Conservation (phyloP, 2,113 vertebrate species). For the Speoplatyrhinus poulsoni region DNA sequence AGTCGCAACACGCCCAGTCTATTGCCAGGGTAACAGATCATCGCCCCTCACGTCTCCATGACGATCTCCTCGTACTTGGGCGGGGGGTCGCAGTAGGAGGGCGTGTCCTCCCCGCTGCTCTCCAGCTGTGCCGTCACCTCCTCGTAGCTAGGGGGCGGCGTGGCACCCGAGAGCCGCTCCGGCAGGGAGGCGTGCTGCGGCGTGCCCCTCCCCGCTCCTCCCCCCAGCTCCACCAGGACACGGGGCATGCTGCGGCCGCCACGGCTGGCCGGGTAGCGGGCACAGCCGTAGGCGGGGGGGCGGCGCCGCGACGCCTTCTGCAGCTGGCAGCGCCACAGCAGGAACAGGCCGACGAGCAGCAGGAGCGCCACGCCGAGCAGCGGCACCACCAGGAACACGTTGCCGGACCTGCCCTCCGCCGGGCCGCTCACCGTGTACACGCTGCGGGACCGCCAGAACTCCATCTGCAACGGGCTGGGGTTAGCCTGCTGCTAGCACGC, state of each 20-base stretch:
- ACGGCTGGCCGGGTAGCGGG: slow-evolving; percentile 83
- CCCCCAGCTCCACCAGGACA: slow-evolving; percentile 81
- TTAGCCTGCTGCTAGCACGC: background rate
- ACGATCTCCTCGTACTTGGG: slow-evolving; percentile 91
- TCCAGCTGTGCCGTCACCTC: slow-evolving; percentile 86
- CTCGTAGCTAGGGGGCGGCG: slow-evolving; percentile 87
- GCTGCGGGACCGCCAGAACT: slow-evolving; percentile 86
- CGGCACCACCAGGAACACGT: slow-evolving; percentile 84
- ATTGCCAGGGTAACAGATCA: too few relatives aligned
- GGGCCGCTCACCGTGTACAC: slow-evolving; percentile 82
- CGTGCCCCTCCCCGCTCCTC: slow-evolving; percentile 53
- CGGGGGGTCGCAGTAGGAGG: slow-evolving; percentile 84
- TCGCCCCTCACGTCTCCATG: slow-evolving; percentile 60
- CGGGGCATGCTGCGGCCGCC: slow-evolving; percentile 82
- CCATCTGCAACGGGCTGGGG: slow-evolving; percentile 76
- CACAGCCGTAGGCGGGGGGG: slow-evolving; percentile 84
- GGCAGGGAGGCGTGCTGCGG: slow-evolving; percentile 76
- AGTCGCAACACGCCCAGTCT: too few relatives aligned
- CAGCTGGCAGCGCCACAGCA: slow-evolving; percentile 91
- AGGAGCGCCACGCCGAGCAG: slow-evolving; percentile 83
- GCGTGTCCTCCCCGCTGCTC: slow-evolving; percentile 82
- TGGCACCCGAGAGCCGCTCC: slow-evolving; percentile 82
- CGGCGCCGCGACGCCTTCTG: slow-evolving; percentile 86
- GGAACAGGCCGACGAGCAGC: slow-evolving; percentile 88
- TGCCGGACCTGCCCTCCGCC: slow-evolving; percentile 67